These are phyloP conservation scores for Graphium colonna DNA, from an alignment of 2,888 invertebrate species.

Conservation along the genomic window DNA sequence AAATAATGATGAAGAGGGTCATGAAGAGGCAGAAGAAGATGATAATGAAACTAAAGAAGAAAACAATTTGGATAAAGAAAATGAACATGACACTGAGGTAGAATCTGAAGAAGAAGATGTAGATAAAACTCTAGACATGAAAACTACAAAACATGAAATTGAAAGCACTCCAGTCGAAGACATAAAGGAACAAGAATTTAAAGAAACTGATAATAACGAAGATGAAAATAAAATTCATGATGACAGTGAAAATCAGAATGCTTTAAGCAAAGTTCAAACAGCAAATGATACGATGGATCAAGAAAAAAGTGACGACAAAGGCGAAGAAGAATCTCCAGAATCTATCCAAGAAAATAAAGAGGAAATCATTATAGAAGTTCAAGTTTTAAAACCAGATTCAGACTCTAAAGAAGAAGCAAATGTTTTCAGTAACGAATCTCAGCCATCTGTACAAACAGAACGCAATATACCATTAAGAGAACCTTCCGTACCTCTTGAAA, in stretches of 20 bases:
- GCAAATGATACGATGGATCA: conserved; percentile 28
- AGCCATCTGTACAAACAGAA: conserved; percentile 34
- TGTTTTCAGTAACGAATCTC: conserved; percentile 22
- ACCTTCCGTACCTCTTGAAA: conserved; percentile 66
- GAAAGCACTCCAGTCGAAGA: conserved; percentile 28
- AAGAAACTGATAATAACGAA: conserved; percentile 26
- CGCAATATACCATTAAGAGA: conserved; percentile 54
- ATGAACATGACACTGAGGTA: conserved; percentile 20
- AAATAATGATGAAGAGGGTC: conserved; percentile 21
- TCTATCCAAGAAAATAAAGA: conserved; percentile 25
- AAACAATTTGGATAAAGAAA: conserved; percentile 18
- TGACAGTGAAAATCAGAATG: conserved; percentile 33
- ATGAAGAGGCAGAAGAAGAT: conserved; percentile 20
- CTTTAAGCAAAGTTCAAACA: conserved; percentile 32
- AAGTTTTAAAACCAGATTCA: conserved; percentile 26
- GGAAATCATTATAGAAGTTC: conserved; percentile 28
- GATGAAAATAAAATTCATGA: conserved; percentile 32
- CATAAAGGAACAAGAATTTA: conserved; percentile 14
- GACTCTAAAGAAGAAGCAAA: conserved; percentile 27
- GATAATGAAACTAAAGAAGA: conserved; percentile 26
- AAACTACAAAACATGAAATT: too few relatives aligned
- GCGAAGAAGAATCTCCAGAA: conserved; percentile 24
- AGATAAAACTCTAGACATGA: conserved; percentile 29
- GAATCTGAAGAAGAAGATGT: conserved; percentile 31
- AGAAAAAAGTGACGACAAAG: conserved; percentile 25